Evolutionary conservation across 2,113 vertebrate species (phyloP).

Genomic region (Plecotus auritus): DNA sequence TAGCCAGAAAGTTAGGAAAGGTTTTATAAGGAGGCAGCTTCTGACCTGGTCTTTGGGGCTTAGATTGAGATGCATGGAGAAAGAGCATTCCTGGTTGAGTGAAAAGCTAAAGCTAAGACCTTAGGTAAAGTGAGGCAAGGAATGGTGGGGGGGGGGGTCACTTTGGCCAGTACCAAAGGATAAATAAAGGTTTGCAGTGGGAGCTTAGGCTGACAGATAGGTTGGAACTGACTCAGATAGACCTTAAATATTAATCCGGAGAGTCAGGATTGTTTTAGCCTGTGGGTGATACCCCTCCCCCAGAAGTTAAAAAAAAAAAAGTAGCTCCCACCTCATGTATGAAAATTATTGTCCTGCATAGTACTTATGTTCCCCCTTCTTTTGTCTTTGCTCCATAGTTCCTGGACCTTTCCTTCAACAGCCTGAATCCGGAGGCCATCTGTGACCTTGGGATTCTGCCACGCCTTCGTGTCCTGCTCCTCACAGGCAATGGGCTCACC

Average conservation of each 20-base stretch:
- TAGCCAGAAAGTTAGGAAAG: not conserved
- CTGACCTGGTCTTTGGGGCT: not conserved
- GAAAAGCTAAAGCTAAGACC: not conserved
- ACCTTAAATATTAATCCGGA: not conserved
- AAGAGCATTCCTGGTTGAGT: not conserved
- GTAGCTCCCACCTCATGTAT: not conserved
- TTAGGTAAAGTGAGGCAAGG: not conserved
- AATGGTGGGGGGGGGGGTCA: not conserved
- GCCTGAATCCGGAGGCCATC: conserved; percentile 79
- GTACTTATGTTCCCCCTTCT: not conserved
- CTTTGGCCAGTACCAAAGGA: not conserved
- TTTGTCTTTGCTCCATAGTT: conserved; percentile 75
- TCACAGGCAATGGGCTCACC: conserved; percentile 86
- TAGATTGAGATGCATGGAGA: not conserved
- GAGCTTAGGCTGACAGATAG: not conserved
- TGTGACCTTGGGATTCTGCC: conserved; percentile 80
- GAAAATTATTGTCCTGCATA: not conserved
- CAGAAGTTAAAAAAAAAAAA: not conserved
- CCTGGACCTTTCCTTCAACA: conserved; percentile 91
- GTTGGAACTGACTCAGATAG: not conserved
- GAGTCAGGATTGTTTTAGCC: not conserved
- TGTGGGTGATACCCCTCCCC: not conserved
- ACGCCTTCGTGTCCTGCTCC: conserved; percentile 84
- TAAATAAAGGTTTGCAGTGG: not conserved
- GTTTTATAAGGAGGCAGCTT: conserved; percentile 31